Percentiles rank a stretch among this genome's conserved stretches.
Conservation (phyloP, 2,888 invertebrate species). For the Phoronis australis region DNA sequence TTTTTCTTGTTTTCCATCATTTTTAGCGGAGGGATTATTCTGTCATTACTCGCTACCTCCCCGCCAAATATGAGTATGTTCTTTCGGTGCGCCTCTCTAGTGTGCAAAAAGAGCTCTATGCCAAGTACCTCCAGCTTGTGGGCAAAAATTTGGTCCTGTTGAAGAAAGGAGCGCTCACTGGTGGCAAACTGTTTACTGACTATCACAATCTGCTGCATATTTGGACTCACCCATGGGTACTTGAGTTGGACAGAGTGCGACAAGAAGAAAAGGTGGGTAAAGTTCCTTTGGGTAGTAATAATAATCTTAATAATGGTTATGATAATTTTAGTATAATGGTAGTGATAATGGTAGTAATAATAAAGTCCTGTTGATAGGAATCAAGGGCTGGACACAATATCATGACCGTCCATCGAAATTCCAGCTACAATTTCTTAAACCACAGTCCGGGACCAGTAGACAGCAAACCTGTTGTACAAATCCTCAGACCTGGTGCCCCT, state of each 20-base stretch:
- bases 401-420: too few relatives aligned
- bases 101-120: slow-evolving; percentile 75
- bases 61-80: slow-evolving; percentile 92
- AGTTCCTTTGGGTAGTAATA: too few relatives aligned
- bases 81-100: slow-evolving; percentile 76
- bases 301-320: too few relatives aligned
- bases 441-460: too few relatives aligned
- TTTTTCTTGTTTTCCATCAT: too few relatives aligned
- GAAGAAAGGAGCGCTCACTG: background rate
- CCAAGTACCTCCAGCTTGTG: slow-evolving; percentile 66
- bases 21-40: slow-evolving; percentile 72
- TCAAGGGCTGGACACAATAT: too few relatives aligned
- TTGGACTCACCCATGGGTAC: slow-evolving; percentile 57
- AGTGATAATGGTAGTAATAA: too few relatives aligned
- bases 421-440: too few relatives aligned
- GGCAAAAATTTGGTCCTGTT: slow-evolving; percentile 22
- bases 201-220: slow-evolving; percentile 55
- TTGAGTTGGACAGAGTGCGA: slow-evolving; percentile 45
- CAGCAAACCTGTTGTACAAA: too few relatives aligned
- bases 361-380: too few relatives aligned
- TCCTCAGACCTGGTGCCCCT: too few relatives aligned
- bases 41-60: slow-evolving; percentile 84
- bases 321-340: too few relatives aligned
- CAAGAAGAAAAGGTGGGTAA: slow-evolving; percentile 28
- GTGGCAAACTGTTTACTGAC: slow-evolving; percentile 56